These are phyloP conservation scores for Plebejus melissa DNA, from an alignment of 2,888 invertebrate species.

Conservation along the genomic window DNA sequence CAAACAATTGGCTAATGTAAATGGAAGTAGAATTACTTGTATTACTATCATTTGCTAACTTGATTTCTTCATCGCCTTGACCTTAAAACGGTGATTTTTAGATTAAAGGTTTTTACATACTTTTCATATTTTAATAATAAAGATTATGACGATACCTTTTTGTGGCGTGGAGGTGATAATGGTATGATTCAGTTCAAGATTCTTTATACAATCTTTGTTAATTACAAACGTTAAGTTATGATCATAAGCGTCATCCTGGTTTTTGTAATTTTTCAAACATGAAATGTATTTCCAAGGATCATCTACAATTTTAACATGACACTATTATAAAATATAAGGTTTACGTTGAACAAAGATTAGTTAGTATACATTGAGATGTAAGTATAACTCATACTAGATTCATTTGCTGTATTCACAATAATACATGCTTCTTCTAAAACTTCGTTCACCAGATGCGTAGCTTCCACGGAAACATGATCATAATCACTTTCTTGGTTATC, in stretches of 20 bases:
- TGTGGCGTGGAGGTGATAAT: conserved; percentile 65
- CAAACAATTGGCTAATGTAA: conserved; percentile 62
- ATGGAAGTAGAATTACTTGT: conserved; percentile 53
- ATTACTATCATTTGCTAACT: conserved; percentile 45
- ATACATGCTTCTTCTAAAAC: conserved; percentile 64
- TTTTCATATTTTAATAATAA: not conserved
- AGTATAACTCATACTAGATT: conserved; percentile 48
- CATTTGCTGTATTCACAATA: conserved; percentile 55
- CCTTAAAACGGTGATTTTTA: conserved; percentile 47
- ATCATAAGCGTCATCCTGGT: conserved; percentile 41
- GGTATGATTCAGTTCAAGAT: conserved; percentile 44
- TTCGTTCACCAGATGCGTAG: conserved; percentile 61
- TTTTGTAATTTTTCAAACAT: conserved; percentile 46
- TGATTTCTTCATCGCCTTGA: conserved; percentile 64
- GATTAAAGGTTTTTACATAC: not conserved
- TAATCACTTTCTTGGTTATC: conserved; percentile 47
- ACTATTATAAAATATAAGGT: not conserved
- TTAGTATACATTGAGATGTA: not conserved
- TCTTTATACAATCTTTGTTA: conserved; percentile 44
- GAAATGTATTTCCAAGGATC: conserved; percentile 53
- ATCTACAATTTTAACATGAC: conserved; percentile 40
- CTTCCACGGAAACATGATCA: conserved; percentile 50
- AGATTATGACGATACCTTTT: conserved; percentile 43
- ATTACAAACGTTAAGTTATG: conserved; percentile 43
- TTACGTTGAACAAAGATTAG: not conserved